Percentiles rank a stretch among this genome's conserved stretches.
Evolutionary conservation across 2,888 invertebrate genomes (phyloP).

Genomic region (Conomelus anceps): DNA sequence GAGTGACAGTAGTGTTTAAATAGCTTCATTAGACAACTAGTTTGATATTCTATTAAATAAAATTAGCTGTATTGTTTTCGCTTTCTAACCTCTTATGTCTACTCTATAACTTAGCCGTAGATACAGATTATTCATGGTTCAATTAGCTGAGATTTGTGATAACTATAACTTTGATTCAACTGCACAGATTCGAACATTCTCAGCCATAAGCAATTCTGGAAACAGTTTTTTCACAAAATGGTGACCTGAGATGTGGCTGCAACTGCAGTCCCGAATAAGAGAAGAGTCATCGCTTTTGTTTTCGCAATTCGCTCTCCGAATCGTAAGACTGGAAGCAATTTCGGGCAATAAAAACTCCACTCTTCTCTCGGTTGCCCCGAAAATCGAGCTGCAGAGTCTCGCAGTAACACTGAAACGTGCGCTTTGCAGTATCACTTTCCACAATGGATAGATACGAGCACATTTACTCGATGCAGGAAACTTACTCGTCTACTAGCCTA

Average conservation of each 20-base stretch:
- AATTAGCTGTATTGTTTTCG: too few relatives aligned
- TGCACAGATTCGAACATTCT: background rate
- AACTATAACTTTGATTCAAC: too few relatives aligned
- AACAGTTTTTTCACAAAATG: background rate
- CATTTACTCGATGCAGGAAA: background rate
- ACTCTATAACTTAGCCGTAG: too few relatives aligned
- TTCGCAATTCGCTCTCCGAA: background rate
- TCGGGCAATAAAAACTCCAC: background rate
- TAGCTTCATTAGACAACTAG: too few relatives aligned
- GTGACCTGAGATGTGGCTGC: background rate
- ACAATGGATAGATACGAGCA: background rate
- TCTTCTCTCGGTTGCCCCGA: background rate
- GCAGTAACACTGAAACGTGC: background rate
- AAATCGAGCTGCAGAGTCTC: background rate
- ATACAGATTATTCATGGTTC: too few relatives aligned
- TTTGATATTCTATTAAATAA: too few relatives aligned
- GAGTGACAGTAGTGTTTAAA: too few relatives aligned
- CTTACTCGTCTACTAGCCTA: background rate
- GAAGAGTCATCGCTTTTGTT: background rate
- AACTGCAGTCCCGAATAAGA: background rate
- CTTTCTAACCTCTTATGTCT: too few relatives aligned
- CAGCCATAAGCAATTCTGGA: background rate
- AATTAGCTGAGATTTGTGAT: background rate
- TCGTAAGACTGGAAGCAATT: background rate
- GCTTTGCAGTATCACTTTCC: background rate